phyloP scores from a whole-genome alignment of 2,113 vertebrate species.

The Myiozetetes cayanensis region DNA sequence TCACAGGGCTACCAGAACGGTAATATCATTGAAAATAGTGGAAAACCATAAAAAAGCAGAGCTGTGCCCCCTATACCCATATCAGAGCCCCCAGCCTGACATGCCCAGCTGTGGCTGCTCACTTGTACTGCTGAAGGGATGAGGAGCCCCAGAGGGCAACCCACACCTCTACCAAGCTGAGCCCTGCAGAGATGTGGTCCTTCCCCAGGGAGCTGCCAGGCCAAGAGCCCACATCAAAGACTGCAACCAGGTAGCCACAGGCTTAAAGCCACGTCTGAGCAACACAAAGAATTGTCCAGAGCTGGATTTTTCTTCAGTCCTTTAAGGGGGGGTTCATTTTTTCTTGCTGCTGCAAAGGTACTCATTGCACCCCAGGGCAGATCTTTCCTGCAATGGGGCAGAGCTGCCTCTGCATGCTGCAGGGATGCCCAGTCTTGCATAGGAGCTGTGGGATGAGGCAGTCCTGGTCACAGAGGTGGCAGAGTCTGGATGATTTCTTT shows the following conservation, averaged over 20 bases:
- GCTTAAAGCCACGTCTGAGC: not conserved
- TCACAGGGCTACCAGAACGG: not conserved
- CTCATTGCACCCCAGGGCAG: not conserved
- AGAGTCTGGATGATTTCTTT: not conserved
- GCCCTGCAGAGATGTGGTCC: not conserved
- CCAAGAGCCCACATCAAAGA: not conserved
- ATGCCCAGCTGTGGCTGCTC: not conserved
- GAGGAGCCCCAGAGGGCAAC: not conserved
- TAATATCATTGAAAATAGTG: not conserved
- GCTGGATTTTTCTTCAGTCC: not conserved
- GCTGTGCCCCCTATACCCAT: not conserved
- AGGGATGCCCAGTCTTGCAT: not conserved
- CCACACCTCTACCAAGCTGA: not conserved
- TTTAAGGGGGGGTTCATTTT: not conserved
- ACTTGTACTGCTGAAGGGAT: rapidly evolving
- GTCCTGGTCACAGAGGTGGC: not conserved
- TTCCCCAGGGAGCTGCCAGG: not conserved
- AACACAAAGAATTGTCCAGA: not conserved
- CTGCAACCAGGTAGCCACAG: not conserved
- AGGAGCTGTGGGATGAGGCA: not conserved
- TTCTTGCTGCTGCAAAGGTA: not conserved
- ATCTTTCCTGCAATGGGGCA: not conserved
- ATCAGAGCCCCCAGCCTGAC: not conserved
- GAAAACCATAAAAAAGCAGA: not conserved
- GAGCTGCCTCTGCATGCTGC: not conserved